phyloP scores from a whole-genome alignment of 2,888 invertebrate species.

The Latrodectus elegans region DNA sequence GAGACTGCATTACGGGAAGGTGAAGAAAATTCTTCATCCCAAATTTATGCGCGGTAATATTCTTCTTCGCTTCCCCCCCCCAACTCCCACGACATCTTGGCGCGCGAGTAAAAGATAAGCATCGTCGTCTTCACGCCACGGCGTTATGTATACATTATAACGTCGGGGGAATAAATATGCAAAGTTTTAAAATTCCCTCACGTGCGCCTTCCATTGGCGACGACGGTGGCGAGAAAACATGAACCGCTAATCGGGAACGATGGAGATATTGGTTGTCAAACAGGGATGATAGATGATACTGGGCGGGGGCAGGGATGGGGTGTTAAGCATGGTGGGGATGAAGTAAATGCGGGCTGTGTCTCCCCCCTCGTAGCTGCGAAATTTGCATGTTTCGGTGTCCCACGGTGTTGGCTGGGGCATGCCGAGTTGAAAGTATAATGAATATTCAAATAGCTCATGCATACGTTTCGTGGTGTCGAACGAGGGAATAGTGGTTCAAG shows the following conservation, averaged over 20 bases:
- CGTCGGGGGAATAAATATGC: conserved; percentile 28
- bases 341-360: neutral
- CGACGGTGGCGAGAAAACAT: conserved; percentile 32
- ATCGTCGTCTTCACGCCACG: neutral
- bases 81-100: too few relatives aligned
- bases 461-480: conserved; percentile 10
- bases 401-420: neutral
- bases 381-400: conserved; percentile 65
- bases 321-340: neutral
- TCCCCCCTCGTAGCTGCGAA: conserved; percentile 14
- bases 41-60: conserved; percentile 39
- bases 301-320: conserved; percentile 7
- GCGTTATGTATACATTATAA: neutral
- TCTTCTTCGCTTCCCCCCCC: neutral
- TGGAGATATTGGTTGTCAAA: conserved; percentile 65
- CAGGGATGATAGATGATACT: conserved; percentile 58
- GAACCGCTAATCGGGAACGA: conserved; percentile 54
- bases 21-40: neutral
- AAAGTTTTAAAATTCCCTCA: conserved; percentile 42
- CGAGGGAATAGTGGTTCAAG: conserved; percentile 30
- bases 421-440: conserved; percentile 56
- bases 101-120: conserved; percentile 4
- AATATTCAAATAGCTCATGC: conserved; percentile 58
- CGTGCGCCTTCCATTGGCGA: conserved; percentile 8
- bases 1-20: conserved; percentile 14